Evolutionary conservation across 2,113 vertebrate genomes (phyloP).

Genomic region (Paradoxurus hermaphroditus): DNA sequence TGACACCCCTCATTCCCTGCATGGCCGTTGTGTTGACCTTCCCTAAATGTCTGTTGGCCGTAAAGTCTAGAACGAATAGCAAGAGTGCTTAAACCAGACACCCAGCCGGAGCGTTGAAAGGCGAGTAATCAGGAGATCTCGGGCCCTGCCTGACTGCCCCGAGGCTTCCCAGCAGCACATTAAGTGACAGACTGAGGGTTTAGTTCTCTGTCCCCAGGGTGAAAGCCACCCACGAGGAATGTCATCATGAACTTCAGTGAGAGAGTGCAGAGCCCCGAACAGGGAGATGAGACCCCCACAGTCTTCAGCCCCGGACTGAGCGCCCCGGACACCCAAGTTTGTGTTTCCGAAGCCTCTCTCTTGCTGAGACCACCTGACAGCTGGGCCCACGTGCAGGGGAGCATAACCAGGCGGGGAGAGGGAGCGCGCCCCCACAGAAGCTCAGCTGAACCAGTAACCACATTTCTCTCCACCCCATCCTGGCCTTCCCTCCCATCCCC

Average conservation of each 20-base stretch:
- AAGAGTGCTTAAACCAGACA: not conserved
- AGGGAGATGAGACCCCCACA: not conserved
- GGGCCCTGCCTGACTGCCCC: rapidly evolving
- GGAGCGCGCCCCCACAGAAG: not conserved
- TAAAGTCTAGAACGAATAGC: not conserved
- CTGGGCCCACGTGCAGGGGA: not conserved
- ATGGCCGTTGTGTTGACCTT: not conserved
- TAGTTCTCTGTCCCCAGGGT: rapidly evolving
- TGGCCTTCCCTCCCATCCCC: not conserved
- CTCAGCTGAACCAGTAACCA: not conserved
- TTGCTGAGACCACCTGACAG: not conserved
- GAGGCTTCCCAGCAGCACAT: not conserved
- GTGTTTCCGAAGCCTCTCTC: not conserved
- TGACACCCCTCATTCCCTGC: not conserved
- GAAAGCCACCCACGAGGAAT: too few species aligned
- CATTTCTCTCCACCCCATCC: not conserved
- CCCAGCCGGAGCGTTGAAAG: too few species aligned
- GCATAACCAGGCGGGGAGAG: not conserved
- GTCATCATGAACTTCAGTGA: not conserved
- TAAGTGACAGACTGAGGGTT: not conserved
- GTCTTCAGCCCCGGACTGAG: not conserved
- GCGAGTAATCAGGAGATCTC: not conserved
- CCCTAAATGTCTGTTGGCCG: not conserved
- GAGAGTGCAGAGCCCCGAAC: not conserved
- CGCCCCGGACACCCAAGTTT: not conserved